Conservation (phyloP, 2,113 vertebrate species). For the Dunckerocampus dactyliophorus region DNA sequence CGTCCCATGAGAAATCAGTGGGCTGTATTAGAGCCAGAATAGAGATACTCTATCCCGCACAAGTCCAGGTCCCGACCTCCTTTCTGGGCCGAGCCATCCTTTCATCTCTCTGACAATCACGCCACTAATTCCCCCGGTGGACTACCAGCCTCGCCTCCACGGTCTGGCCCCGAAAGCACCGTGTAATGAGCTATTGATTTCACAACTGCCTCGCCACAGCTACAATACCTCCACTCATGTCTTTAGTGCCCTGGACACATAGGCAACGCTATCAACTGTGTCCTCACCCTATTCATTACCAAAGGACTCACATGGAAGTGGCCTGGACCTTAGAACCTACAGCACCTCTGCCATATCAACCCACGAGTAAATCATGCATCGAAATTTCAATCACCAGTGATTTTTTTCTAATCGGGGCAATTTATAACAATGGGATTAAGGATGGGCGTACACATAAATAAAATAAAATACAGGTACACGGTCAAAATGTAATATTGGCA, state of each 20-base stretch:
- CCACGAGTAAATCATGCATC: slow-evolving; percentile 16
- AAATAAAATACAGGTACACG: no score
- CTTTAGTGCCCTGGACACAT: slow-evolving; percentile 60
- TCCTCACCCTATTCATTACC: slow-evolving; percentile 58
- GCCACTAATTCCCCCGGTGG: slow-evolving; percentile 52
- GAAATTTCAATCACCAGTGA: slow-evolving; percentile 18
- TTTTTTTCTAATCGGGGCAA: neutral
- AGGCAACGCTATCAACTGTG: slow-evolving; percentile 54
- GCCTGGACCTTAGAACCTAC: slow-evolving; percentile 24
- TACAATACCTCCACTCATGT: slow-evolving; percentile 51
- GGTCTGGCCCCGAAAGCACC: slow-evolving; percentile 41
- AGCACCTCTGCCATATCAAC: slow-evolving; percentile 15
- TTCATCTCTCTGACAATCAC: slow-evolving; percentile 59
- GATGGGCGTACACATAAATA: no score
- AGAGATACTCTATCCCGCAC: neutral
- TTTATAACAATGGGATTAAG: no score
- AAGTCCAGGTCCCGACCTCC: slow-evolving; percentile 14
- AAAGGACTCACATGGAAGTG: slow-evolving; percentile 22
- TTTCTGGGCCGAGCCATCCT: slow-evolving; percentile 21
- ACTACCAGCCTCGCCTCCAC: slow-evolving; percentile 31
- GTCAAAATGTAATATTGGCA: no score
- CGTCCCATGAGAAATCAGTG: slow-evolving; percentile 44
- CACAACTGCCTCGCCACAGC: slow-evolving; percentile 41
- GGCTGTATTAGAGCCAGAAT: slow-evolving; percentile 15
- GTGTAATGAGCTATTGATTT: slow-evolving; percentile 76